phyloP scores from a whole-genome alignment of 2,888 invertebrate species.

The Macrosoma leucophasiata region DNA sequence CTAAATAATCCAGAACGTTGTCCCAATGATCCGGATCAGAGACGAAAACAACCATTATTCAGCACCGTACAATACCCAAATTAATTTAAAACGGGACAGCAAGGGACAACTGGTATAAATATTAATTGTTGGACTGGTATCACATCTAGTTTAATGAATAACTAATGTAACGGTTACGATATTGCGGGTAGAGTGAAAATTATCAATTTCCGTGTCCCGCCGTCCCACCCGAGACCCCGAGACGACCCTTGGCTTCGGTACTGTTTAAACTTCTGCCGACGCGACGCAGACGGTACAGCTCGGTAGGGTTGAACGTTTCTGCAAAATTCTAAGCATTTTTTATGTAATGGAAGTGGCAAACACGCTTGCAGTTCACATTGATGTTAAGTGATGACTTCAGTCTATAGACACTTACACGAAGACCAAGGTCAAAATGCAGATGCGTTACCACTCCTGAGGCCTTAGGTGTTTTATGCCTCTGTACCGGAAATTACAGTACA shows the following conservation, averaged over 20 bases:
- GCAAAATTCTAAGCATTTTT: slow-evolving; percentile 1
- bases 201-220: slow-evolving; percentile 73
- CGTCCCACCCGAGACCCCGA: slow-evolving; percentile 33
- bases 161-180: slow-evolving; percentile 57
- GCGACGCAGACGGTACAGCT: slow-evolving; percentile 11
- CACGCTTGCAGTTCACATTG: too few relatives aligned
- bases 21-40: too few relatives aligned
- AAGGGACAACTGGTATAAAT: slow-evolving; percentile 57
- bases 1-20: slow-evolving; percentile 14
- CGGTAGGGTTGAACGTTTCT: slow-evolving; percentile 37
- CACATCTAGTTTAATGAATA: slow-evolving; percentile 66
- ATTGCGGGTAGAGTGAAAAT: slow-evolving; percentile 52
- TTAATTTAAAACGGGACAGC: slow-evolving; percentile 59
- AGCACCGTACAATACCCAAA: slow-evolving; percentile 39
- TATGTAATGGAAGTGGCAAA: too few relatives aligned
- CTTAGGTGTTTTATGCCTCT: too few relatives aligned
- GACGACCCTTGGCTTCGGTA: slow-evolving; percentile 53
- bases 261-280: slow-evolving; percentile 36
- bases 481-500: too few relatives aligned
- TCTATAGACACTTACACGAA: too few relatives aligned
- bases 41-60: slow-evolving; percentile 26
- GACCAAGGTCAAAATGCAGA: too few relatives aligned
- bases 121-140: slow-evolving; percentile 59
- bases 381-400: too few relatives aligned
- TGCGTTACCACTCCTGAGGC: too few relatives aligned